phyloP scores from a whole-genome alignment of 2,888 invertebrate species.

The Acrobasis suavella region DNA sequence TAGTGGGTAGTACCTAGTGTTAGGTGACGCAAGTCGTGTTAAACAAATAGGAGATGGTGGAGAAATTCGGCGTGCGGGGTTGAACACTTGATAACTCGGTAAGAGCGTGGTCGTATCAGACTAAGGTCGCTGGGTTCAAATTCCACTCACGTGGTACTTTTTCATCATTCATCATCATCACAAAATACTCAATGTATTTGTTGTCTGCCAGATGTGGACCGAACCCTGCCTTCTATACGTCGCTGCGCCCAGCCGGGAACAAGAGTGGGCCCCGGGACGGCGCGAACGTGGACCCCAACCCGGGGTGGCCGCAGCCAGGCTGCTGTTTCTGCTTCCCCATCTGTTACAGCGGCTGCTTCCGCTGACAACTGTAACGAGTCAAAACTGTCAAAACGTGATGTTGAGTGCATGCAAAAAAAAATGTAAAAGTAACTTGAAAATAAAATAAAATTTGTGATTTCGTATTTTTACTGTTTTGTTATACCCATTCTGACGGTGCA shows the following conservation, averaged over 20 bases:
- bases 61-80: too few species aligned
- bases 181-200: too few species aligned
- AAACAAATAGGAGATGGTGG: too few species aligned
- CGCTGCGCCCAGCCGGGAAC: slow-evolving; percentile 1
- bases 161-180: too few species aligned
- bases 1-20: too few species aligned
- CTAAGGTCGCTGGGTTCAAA: too few species aligned
- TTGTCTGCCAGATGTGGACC: slow-evolving; percentile 2
- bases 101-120: too few species aligned
- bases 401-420: slow-evolving; percentile 2
- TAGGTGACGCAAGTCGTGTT: too few species aligned
- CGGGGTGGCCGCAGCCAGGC: slow-evolving; percentile 8
- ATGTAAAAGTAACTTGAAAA: slow-evolving; percentile 22
- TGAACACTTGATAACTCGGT: too few species aligned
- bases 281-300: slow-evolving; percentile 5
- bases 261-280: slow-evolving; percentile 8
- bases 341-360: not conserved
- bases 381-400: not conserved
- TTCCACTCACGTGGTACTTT: too few species aligned
- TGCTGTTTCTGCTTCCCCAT: slow-evolving; percentile 10
- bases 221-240: not conserved
- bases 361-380: too few species aligned
- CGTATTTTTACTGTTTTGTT: not conserved
- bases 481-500: too few species aligned
- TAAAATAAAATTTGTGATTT: slow-evolving; percentile 1